Evolutionary conservation across 2,113 vertebrate species (phyloP).

Genomic region (Cervus canadensis): DNA sequence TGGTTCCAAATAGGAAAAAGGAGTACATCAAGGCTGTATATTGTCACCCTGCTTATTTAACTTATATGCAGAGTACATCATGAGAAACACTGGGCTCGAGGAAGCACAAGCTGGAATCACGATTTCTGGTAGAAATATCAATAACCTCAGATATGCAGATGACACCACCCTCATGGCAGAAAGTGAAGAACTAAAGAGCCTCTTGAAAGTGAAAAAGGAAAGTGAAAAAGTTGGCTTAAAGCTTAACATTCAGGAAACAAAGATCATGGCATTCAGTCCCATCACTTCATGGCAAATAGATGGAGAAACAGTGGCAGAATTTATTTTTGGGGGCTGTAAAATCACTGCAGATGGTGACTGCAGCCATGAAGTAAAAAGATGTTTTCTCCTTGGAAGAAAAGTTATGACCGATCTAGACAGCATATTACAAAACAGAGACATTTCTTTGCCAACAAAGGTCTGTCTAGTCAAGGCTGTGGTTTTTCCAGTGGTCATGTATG

Average conservation of each 20-base stretch:
- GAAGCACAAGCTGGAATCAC: neutral
- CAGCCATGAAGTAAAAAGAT: neutral
- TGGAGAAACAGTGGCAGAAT: neutral
- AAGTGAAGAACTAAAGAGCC: neutral
- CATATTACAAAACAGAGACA: neutral
- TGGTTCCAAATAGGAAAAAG: neutral
- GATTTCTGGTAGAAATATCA: neutral
- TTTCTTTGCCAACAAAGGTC: neutral
- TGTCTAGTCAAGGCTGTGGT: neutral
- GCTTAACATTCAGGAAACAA: neutral
- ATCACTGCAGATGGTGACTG: neutral
- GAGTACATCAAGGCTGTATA: accelerated
- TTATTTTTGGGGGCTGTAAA: neutral
- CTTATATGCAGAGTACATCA: neutral
- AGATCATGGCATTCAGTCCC: neutral
- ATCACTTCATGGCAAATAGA: neutral
- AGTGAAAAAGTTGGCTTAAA: neutral
- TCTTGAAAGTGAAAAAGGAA: neutral
- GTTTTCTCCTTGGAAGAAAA: neutral
- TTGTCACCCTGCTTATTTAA: neutral
- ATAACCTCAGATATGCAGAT: neutral
- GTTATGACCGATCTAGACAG: neutral
- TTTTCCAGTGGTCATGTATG: neutral
- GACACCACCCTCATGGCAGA: neutral
- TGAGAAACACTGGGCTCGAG: accelerated